Percentiles rank a stretch among this genome's conserved stretches.
phyloP scores from a whole-genome alignment of 2,888 invertebrate genomes.

The Cinara cedri region DNA sequence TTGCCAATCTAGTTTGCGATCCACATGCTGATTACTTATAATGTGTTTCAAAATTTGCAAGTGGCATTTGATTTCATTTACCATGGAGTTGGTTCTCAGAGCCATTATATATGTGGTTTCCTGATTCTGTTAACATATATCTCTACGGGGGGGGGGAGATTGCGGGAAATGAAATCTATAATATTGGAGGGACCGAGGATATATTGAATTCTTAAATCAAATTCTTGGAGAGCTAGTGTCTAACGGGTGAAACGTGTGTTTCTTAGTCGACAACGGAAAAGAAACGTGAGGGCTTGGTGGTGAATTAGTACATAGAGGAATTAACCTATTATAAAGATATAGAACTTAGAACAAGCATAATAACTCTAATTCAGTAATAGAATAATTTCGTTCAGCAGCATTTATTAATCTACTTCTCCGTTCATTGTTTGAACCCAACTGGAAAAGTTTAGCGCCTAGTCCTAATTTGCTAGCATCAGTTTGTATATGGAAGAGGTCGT shows the following conservation, averaged over 20 bases:
- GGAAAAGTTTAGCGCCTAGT: background rate
- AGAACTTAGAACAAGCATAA: background rate
- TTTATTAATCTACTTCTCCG: background rate
- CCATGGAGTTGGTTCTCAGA: too few species aligned
- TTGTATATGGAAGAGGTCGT: background rate
- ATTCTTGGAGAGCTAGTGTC: background rate
- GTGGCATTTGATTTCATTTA: too few species aligned
- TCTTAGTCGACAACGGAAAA: background rate
- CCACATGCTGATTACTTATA: too few species aligned
- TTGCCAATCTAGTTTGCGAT: too few species aligned
- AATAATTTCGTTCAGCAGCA: background rate
- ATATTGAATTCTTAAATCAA: background rate
- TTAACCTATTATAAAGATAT: background rate
- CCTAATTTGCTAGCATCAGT: slow-evolving; percentile 4
- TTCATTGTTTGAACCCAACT: background rate
- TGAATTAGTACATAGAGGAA: background rate
- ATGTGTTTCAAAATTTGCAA: too few species aligned
- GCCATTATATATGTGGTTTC: too few species aligned
- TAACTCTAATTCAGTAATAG: background rate
- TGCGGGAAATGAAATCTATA: too few species aligned
- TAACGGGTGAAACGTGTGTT: background rate
- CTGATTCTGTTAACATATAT: too few species aligned
- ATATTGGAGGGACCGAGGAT: too few species aligned
- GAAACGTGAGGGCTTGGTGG: background rate
- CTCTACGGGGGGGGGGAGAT: too few species aligned